Conservation (phyloP, 2,888 invertebrate genomes). For the Drymonia ruficornis region DNA sequence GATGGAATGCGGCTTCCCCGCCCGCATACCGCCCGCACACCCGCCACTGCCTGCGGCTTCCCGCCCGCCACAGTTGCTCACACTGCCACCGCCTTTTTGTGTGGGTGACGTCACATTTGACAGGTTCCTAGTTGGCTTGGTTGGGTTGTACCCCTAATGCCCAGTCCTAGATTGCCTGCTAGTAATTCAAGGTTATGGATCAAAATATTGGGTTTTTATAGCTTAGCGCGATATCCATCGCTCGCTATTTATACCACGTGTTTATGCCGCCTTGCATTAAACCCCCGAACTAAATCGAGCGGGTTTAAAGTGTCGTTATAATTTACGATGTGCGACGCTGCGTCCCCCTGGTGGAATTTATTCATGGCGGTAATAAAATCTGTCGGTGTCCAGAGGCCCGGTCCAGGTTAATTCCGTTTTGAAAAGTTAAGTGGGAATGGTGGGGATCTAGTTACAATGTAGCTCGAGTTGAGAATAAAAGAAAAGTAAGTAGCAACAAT, state of each 20-base stretch:
- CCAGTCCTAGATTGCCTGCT: too few relatives aligned
- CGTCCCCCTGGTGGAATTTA: conserved; percentile 70
- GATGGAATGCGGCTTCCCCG: too few relatives aligned
- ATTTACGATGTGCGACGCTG: conserved; percentile 65
- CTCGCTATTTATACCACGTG: conserved; percentile 40
- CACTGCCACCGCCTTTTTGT: too few relatives aligned
- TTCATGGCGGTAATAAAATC: conserved; percentile 81
- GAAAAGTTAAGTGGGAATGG: conserved; percentile 51
- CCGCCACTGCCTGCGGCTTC: too few relatives aligned
- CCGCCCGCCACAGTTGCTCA: too few relatives aligned
- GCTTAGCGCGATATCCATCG: conserved; percentile 49
- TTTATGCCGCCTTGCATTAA: conserved; percentile 47
- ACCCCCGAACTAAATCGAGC: conserved; percentile 58
- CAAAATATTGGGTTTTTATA: conserved; percentile 21
- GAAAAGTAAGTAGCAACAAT: too few relatives aligned
- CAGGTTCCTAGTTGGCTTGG: too few relatives aligned
- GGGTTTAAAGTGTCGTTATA: conserved; percentile 66
- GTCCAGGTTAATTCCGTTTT: conserved; percentile 65
- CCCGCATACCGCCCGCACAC: too few relatives aligned
- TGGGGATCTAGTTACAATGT: not conserved
- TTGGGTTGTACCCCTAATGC: too few relatives aligned
- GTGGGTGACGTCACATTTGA: too few relatives aligned
- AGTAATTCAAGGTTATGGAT: too few relatives aligned
- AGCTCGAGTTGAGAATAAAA: too few relatives aligned
- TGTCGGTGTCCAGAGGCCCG: conserved; percentile 60